These are phyloP conservation scores for Sinhomidia bicolor DNA, from an alignment of 2,888 invertebrate species.

Conservation along the genomic window DNA sequence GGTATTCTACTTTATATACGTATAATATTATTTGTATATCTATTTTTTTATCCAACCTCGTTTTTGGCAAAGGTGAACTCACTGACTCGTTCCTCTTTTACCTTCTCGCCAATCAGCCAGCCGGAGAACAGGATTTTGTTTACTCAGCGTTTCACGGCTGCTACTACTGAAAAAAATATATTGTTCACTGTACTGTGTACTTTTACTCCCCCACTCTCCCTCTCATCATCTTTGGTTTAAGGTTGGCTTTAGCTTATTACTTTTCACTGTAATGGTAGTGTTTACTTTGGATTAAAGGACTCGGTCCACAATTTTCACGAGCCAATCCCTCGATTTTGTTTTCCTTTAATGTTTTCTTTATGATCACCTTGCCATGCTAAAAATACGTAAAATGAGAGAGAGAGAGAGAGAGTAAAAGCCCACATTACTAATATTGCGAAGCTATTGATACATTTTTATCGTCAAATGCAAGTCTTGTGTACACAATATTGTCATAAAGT, in stretches of 20 bases:
- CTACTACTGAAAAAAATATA: background rate
- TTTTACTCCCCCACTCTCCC: slow-evolving; percentile 7
- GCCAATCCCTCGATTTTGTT: slow-evolving; percentile 49
- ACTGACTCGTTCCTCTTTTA: background rate
- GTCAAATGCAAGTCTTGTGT: background rate
- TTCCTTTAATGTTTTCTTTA: slow-evolving; percentile 41
- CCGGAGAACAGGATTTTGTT: background rate
- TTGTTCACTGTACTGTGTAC: background rate
- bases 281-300: slow-evolving; percentile 58
- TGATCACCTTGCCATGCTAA: slow-evolving; percentile 22
- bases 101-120: background rate
- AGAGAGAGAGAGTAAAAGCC: background rate
- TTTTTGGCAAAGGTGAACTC: slow-evolving; percentile 34
- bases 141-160: background rate
- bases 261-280: slow-evolving; percentile 47
- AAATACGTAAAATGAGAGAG: too few species aligned
- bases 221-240: slow-evolving; percentile 18
- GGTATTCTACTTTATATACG: too few species aligned
- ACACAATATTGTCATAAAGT: background rate
- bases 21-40: slow-evolving; percentile 34
- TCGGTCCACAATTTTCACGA: slow-evolving; percentile 27
- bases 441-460: background rate
- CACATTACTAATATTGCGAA: background rate
- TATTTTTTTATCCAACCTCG: slow-evolving; percentile 13
- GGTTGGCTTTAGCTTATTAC: slow-evolving; percentile 48